Evolutionary conservation across 2,113 vertebrate genomes (phyloP).

Genomic region (Smithornis capensis): DNA sequence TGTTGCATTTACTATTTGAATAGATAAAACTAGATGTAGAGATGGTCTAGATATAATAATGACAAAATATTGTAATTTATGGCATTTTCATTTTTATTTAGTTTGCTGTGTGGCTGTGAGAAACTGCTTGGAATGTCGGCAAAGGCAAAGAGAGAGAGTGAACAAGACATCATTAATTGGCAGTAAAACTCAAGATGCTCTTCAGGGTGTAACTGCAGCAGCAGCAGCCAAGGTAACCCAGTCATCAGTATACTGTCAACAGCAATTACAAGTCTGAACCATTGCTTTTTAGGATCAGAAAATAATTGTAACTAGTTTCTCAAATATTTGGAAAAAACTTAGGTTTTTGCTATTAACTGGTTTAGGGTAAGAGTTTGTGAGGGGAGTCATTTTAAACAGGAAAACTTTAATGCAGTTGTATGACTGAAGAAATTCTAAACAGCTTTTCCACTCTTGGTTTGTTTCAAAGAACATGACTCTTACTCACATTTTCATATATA

Average conservation of each 20-base stretch:
- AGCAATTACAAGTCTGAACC: background rate
- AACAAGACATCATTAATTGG: conserved; percentile 74
- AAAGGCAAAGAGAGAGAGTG: conserved; percentile 85
- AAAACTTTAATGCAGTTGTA: background rate
- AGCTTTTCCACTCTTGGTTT: background rate
- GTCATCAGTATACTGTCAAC: background rate
- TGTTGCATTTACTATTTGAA: background rate
- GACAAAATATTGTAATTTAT: background rate
- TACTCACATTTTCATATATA: background rate
- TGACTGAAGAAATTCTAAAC: background rate
- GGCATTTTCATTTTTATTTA: conserved; percentile 63
- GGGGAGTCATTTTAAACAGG: background rate
- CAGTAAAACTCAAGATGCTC: conserved; percentile 84
- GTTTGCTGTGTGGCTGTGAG: conserved; percentile 97
- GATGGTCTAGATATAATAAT: background rate
- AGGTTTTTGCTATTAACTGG: background rate
- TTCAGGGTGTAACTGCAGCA: conserved; percentile 72
- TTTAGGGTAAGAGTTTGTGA: background rate
- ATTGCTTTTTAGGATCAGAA: background rate
- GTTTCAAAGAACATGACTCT: background rate
- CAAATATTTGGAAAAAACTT: background rate
- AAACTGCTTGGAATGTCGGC: conserved; percentile 93
- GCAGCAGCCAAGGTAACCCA: conserved; percentile 81
- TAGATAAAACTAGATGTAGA: background rate
- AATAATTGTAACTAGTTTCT: background rate